These are phyloP conservation scores for Litoditis marina DNA, from an alignment of 2,888 invertebrate species.

Conservation along the genomic window DNA sequence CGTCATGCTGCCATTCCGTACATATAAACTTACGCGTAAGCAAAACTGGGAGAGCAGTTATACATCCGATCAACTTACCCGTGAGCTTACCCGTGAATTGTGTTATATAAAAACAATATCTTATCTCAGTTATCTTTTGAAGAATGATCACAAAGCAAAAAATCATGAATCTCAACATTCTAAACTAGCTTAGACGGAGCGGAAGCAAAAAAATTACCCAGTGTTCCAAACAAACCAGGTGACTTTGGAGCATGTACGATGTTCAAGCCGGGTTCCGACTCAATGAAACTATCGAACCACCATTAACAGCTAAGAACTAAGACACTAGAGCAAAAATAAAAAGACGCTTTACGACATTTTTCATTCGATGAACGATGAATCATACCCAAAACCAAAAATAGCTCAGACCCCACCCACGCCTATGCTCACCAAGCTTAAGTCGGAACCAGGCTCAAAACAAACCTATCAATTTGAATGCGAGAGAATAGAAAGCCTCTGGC, in stretches of 20 bases:
- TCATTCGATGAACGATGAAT: too few species aligned
- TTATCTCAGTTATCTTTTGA: too few species aligned
- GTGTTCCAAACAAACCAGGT: conserved; percentile 14
- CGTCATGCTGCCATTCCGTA: too few species aligned
- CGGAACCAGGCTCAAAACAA: conserved; percentile 36
- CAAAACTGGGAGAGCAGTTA: neutral
- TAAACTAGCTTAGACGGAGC: too few species aligned
- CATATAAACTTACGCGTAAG: neutral
- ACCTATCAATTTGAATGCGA: conserved; percentile 34
- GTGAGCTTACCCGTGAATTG: conserved; percentile 1
- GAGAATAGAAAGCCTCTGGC: conserved; percentile 28
- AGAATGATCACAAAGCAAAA: neutral
- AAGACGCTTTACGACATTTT: too few species aligned
- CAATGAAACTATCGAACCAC: too few species aligned
- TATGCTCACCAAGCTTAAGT: neutral
- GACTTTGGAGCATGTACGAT: conserved; percentile 12
- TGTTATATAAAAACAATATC: too few species aligned
- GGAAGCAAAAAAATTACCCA: conserved; percentile 20
- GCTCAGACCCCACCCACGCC: too few species aligned
- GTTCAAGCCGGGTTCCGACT: conserved; percentile 6
- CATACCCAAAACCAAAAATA: too few species aligned
- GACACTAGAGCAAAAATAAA: too few species aligned
- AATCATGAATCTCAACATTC: too few species aligned
- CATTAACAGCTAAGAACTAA: too few species aligned
- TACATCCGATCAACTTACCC: conserved; percentile 1